These are phyloP conservation scores for Urosaurus nigricauda DNA, from an alignment of 2,797 vertebrate species.

Conservation along the genomic window DNA sequence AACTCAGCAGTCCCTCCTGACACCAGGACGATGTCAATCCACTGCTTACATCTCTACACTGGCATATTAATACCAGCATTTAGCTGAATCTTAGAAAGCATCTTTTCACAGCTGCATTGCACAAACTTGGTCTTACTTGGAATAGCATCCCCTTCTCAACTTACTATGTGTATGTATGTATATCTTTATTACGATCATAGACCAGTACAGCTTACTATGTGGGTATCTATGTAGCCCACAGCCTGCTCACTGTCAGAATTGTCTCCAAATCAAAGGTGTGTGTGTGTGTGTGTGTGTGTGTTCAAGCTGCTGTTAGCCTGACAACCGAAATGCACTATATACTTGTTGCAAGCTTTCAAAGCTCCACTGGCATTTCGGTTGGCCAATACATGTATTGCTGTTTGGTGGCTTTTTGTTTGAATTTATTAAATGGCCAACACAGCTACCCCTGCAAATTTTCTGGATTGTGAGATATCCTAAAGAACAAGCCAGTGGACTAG, in stretches of 20 bases:
- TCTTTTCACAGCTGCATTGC: background rate
- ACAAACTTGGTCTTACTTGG: too few relatives aligned
- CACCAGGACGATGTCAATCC: background rate
- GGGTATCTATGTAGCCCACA: background rate
- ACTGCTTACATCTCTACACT: background rate
- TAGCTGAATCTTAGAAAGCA: background rate
- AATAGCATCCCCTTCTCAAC: background rate
- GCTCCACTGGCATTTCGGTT: too few relatives aligned
- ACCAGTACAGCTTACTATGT: background rate
- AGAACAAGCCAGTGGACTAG: too few relatives aligned
- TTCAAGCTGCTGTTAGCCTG: background rate
- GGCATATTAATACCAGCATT: conserved; percentile 17
- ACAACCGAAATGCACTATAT: background rate
- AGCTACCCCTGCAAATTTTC: too few relatives aligned
- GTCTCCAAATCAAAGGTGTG: background rate
- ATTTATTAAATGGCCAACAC: too few relatives aligned
- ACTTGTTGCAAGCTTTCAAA: too few relatives aligned
- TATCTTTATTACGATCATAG: too few relatives aligned
- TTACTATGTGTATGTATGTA: background rate
- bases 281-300: too few relatives aligned
- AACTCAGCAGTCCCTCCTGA: conserved; percentile 2
- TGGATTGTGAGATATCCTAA: too few relatives aligned
- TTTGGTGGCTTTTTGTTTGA: too few relatives aligned
- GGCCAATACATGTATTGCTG: too few relatives aligned
- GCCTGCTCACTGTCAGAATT: background rate